These are phyloP conservation scores for Fulica atra DNA, from an alignment of 2,113 vertebrate species.

Conservation along the genomic window DNA sequence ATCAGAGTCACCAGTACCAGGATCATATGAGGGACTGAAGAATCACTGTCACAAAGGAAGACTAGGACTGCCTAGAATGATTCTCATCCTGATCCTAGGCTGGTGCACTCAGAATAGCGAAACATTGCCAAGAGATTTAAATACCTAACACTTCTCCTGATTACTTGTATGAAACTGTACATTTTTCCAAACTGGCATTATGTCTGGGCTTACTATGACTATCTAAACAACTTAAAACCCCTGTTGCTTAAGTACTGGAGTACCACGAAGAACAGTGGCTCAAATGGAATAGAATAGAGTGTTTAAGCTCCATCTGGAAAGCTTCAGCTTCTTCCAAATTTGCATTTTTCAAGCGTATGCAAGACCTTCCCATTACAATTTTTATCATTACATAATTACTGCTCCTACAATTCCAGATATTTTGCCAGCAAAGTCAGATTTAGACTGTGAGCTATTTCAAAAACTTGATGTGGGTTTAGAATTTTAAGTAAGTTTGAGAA, in stretches of 20 bases:
- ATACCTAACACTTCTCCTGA: neutral
- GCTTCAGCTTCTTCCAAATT: neutral
- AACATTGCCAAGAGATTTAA: neutral
- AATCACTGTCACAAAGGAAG: accelerated
- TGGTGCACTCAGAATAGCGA: accelerated
- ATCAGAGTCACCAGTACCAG: neutral
- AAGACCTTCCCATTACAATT: neutral
- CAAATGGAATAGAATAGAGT: neutral
- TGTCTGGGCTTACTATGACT: neutral
- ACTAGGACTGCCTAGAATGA: neutral
- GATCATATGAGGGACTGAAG: accelerated
- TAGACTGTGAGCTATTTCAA: neutral
- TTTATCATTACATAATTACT: neutral
- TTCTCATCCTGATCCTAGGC: neutral
- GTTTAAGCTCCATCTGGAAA: neutral
- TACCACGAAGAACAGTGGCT: neutral
- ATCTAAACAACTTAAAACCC: neutral
- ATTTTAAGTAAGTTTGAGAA: neutral
- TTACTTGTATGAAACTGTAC: neutral
- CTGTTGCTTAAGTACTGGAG: neutral
- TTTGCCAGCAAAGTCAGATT: neutral
- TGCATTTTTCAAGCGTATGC: neutral
- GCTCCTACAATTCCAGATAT: neutral
- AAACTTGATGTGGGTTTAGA: neutral
- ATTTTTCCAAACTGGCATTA: accelerated